A percentile compares a stretch with the other conserved stretches of the same genome.
phyloP scores from a whole-genome alignment of 2,113 vertebrate species.

The Daboia siamensis region DNA sequence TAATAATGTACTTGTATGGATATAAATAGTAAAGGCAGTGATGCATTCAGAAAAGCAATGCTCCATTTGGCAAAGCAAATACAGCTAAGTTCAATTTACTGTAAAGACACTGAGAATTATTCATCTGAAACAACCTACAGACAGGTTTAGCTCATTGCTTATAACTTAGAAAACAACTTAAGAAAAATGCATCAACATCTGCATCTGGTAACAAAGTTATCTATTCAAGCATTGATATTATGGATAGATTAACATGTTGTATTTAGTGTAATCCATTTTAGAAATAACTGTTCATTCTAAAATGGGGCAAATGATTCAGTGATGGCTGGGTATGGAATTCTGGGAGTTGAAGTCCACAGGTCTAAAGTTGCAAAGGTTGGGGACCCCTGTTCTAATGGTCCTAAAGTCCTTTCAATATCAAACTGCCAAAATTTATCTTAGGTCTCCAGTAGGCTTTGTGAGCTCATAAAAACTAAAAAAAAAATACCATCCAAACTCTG shows the following conservation, averaged over 20 bases:
- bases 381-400: not conserved
- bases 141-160: not conserved
- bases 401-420: not conserved
- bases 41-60: not conserved
- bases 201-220: not conserved
- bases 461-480: not conserved
- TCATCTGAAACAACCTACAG: not conserved
- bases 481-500: not conserved
- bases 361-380: too few relatives aligned
- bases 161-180: not conserved
- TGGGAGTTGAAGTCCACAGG: too few relatives aligned
- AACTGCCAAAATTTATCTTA: not conserved
- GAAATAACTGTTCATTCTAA: not conserved
- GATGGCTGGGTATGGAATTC: too few relatives aligned
- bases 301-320: not conserved
- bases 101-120: not conserved
- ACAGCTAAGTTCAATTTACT: not conserved
- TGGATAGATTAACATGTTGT: not conserved
- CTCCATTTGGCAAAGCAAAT: not conserved
- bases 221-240: not conserved
- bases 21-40: not conserved
- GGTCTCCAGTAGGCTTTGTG: not conserved
- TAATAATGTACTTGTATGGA: not conserved
- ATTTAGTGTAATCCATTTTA: not conserved
- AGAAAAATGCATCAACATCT: not conserved